Evolutionary conservation across 2,888 invertebrate genomes (phyloP).

Genomic region (Leucoptera coffeella): DNA sequence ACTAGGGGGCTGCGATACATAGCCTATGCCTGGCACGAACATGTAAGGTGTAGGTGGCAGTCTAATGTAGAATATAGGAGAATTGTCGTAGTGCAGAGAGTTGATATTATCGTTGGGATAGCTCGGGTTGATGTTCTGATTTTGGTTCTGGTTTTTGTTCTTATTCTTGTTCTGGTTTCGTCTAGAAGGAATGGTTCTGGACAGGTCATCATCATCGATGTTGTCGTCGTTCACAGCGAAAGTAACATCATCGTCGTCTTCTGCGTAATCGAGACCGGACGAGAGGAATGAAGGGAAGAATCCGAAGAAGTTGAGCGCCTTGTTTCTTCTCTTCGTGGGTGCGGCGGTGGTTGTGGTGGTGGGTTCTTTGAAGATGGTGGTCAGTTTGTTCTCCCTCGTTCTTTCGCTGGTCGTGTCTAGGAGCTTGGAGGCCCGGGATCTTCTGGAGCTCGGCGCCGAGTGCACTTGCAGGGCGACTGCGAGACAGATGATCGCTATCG

Average conservation of each 20-base stretch:
- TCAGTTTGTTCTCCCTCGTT: constrained; percentile 24
- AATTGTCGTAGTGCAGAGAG: constrained; percentile 52
- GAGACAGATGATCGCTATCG: constrained; percentile 19
- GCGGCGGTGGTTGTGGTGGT: constrained; percentile 18
- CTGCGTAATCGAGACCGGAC: constrained; percentile 34
- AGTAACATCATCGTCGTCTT: constrained; percentile 39
- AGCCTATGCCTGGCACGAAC: constrained; percentile 78
- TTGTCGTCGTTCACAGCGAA: constrained; percentile 47
- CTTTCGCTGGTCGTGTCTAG: constrained; percentile 14
- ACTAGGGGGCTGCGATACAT: constrained; percentile 70
- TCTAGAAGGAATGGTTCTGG: constrained; percentile 45
- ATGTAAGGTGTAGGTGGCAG: constrained; percentile 81
- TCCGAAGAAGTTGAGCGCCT: constrained; percentile 41
- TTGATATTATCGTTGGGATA: background rate
- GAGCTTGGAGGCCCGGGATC: constrained; percentile 20
- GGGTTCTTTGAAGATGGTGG: constrained; percentile 30
- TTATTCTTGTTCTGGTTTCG: constrained; percentile 42
- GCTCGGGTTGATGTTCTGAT: constrained; percentile 10
- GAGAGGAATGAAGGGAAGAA: constrained; percentile 43
- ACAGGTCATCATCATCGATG: constrained; percentile 40
- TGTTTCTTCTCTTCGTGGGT: constrained; percentile 31
- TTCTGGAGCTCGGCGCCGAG: constrained; percentile 24
- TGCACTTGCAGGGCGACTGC: constrained; percentile 16
- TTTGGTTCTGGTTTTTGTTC: constrained; percentile 26
- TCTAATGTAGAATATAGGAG: constrained; percentile 80